Evolutionary conservation across 1,140 invertebrate species (phyloP).

Genomic region (Macrotrachela quadricornifera): DNA sequence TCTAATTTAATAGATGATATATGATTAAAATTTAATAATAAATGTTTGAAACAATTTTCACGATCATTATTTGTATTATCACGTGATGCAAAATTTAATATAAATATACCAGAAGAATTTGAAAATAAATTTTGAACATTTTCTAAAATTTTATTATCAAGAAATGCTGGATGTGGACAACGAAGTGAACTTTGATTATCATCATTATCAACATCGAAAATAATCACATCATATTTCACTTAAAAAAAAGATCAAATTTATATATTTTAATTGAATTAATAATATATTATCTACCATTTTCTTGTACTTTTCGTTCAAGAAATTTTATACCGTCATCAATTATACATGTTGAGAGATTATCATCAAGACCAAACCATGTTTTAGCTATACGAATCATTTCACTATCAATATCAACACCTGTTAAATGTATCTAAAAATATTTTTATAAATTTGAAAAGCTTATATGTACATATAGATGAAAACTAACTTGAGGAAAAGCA

Average conservation of each 20-base stretch:
- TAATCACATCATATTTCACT: conserved; percentile 44
- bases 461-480: background rate
- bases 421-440: background rate
- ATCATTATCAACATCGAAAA: conserved; percentile 76
- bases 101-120: too few relatives aligned
- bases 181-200: conserved; percentile 55
- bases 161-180: conserved; percentile 60
- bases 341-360: conserved; percentile 48
- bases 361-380: conserved; percentile 53
- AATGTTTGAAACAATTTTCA: too few relatives aligned
- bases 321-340: conserved; percentile 61
- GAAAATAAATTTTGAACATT: conserved; percentile 11
- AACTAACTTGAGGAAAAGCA: background rate
- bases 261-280: background rate
- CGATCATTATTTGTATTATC: too few relatives aligned
- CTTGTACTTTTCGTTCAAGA: conserved; percentile 35
- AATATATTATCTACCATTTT: conserved; percentile 23
- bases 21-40: too few relatives aligned
- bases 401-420: conserved; percentile 59
- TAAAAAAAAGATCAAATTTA: background rate
- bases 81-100: too few relatives aligned
- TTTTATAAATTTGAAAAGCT: background rate
- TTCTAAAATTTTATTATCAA: conserved; percentile 41
- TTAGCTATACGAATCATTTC: conserved; percentile 56
- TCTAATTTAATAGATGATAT: too few relatives aligned